Evolutionary conservation across 2,113 vertebrate genomes (phyloP).

Genomic region (Phaethon lepturus): DNA sequence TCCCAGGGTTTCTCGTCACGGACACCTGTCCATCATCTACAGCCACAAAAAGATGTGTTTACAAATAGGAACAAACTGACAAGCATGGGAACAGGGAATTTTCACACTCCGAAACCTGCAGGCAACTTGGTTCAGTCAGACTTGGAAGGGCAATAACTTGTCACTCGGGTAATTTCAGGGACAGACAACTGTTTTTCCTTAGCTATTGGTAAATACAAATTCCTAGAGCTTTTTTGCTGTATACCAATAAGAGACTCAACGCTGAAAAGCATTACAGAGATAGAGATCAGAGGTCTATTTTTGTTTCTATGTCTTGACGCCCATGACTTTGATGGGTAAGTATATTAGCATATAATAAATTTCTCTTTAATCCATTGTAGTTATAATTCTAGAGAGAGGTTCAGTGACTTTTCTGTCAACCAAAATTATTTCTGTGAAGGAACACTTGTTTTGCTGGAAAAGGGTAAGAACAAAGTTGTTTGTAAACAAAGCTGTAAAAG

Average conservation of each 20-base stretch:
- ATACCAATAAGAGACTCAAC: background rate
- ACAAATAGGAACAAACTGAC: background rate
- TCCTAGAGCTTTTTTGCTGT: slow-evolving; percentile 4
- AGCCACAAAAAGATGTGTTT: background rate
- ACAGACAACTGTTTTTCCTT: background rate
- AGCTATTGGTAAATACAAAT: slow-evolving; percentile 11
- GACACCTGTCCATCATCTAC: background rate
- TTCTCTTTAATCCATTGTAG: slow-evolving; percentile 38
- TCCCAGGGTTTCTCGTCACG: background rate
- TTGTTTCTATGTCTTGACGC: background rate
- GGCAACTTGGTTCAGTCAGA: background rate
- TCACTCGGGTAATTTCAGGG: background rate
- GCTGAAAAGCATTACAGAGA: slow-evolving; percentile 32
- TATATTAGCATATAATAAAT: slow-evolving; percentile 48
- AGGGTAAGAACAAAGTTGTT: slow-evolving; percentile 29
- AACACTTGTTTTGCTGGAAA: slow-evolving; percentile 15
- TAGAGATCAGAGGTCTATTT: slow-evolving; percentile 52
- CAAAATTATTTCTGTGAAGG: slow-evolving; percentile 31
- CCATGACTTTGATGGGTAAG: slow-evolving; percentile 49
- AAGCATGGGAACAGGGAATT: background rate
- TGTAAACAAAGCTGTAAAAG: slow-evolving; percentile 44
- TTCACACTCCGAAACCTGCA: background rate
- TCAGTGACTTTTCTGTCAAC: slow-evolving; percentile 27
- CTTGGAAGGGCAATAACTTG: background rate
- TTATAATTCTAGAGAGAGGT: slow-evolving; percentile 3